A percentile compares a stretch with the other conserved stretches of the same genome.
Conservation (phyloP, 2,113 vertebrate species). For the Megaceryle maxima region DNA sequence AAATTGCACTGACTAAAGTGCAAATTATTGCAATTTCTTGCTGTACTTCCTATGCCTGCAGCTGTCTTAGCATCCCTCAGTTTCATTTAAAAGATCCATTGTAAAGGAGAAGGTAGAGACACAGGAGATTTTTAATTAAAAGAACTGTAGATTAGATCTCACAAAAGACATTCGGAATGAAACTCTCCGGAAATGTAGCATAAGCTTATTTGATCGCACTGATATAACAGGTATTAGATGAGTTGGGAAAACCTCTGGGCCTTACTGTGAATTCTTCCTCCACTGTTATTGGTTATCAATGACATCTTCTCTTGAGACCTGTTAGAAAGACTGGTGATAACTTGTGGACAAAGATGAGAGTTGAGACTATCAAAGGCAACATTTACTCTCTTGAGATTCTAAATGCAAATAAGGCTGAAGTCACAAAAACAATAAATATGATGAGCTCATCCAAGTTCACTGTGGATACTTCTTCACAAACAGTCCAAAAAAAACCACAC, state of each 20-base stretch:
- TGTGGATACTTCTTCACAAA: not conserved
- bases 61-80: not conserved
- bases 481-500: not conserved
- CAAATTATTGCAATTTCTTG: not conserved
- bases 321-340: not conserved
- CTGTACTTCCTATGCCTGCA: not conserved
- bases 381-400: not conserved
- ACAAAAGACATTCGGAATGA: not conserved
- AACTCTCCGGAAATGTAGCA: not conserved
- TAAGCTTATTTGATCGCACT: not conserved
- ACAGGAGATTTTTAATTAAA: slow-evolving; percentile 57
- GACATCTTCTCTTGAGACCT: not conserved
- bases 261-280: not conserved
- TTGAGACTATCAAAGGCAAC: not conserved
- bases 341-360: not conserved
- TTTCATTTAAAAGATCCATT: not conserved
- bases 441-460: not conserved
- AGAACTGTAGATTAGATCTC: slow-evolving; percentile 47
- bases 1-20: not conserved
- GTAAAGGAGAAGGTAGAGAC: not conserved
- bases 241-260: not conserved
- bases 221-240: not conserved
- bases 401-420: not conserved
- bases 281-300: not conserved
- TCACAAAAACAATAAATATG: not conserved